Percentiles rank a stretch among this genome's conserved stretches.
Evolutionary conservation across 1,140 invertebrate genomes (phyloP).

Genomic region (Mya arenaria): DNA sequence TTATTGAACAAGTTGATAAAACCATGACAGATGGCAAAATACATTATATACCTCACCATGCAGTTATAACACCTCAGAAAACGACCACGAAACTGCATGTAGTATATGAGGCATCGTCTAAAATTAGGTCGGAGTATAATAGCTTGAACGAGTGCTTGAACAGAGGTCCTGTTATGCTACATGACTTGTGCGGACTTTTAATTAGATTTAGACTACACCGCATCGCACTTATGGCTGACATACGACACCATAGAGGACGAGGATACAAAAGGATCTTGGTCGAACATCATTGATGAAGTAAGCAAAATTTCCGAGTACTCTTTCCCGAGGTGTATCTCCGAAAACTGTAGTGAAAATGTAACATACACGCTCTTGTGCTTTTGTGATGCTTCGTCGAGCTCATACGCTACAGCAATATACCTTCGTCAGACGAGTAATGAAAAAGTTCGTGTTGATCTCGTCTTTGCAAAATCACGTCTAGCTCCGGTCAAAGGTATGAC

Average conservation of each 20-base stretch:
- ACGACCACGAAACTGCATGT: no score
- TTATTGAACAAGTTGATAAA: no score
- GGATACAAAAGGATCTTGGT: not conserved
- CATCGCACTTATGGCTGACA: no score
- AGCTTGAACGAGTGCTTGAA: no score
- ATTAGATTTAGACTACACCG: no score
- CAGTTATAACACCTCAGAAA: no score
- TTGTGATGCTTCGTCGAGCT: constrained; percentile 11
- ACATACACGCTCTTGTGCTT: not conserved
- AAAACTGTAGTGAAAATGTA: not conserved
- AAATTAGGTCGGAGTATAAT: no score
- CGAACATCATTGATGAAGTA: not conserved
- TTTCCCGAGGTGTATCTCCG: not conserved
- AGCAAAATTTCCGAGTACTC: not conserved
- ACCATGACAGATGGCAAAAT: no score
- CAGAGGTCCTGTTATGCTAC: no score
- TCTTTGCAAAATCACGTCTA: constrained; percentile 1
- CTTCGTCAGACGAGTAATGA: not conserved
- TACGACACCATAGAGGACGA: not conserved
- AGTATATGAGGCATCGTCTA: no score
- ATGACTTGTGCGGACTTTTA: no score
- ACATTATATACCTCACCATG: no score
- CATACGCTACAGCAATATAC: constrained; percentile 3
- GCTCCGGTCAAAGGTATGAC: not conserved
- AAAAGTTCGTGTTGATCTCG: not conserved